Percentiles rank a stretch among this genome's conserved stretches.
Evolutionary conservation across 2,888 invertebrate genomes (phyloP).

Genomic region (Mamestra brassicae): DNA sequence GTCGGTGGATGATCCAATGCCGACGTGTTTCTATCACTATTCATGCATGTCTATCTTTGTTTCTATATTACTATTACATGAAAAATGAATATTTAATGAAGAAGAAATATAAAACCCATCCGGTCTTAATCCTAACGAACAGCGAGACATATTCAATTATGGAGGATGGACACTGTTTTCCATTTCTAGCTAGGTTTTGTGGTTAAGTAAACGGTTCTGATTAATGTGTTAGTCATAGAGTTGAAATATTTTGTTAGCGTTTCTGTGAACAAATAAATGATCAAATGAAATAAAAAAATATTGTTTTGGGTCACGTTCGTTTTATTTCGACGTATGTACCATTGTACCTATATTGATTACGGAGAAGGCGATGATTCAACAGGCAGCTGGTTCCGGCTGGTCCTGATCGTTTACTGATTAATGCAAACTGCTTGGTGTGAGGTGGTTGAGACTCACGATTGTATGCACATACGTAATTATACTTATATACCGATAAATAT

Average conservation of each 20-base stretch:
- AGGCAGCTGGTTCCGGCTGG: constrained; percentile 67
- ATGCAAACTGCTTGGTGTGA: constrained; percentile 67
- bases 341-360: constrained; percentile 55
- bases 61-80: constrained; percentile 18
- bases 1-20: constrained; percentile 79
- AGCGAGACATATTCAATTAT: constrained; percentile 37
- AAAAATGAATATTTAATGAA: constrained; percentile 26
- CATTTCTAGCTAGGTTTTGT: constrained; percentile 4
- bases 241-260: constrained; percentile 12
- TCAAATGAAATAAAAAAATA: constrained; percentile 22
- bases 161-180: constrained; percentile 16
- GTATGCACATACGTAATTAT: constrained; percentile 58
- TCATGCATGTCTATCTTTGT: constrained; percentile 44
- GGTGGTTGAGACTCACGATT: constrained; percentile 61
- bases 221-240: constrained; percentile 30
- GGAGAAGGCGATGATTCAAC: constrained; percentile 63
- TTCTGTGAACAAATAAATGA: constrained; percentile 22
- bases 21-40: constrained; percentile 68
- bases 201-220: constrained; percentile 24
- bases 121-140: constrained; percentile 17
- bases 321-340: constrained; percentile 49
- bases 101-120: constrained; percentile 20
- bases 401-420: constrained; percentile 66
- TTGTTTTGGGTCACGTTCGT: constrained; percentile 34
- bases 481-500: constrained; percentile 51